These are phyloP conservation scores for Holcopasites calliopsidis DNA, from an alignment of 1,140 invertebrate genomes.

Conservation along the genomic window DNA sequence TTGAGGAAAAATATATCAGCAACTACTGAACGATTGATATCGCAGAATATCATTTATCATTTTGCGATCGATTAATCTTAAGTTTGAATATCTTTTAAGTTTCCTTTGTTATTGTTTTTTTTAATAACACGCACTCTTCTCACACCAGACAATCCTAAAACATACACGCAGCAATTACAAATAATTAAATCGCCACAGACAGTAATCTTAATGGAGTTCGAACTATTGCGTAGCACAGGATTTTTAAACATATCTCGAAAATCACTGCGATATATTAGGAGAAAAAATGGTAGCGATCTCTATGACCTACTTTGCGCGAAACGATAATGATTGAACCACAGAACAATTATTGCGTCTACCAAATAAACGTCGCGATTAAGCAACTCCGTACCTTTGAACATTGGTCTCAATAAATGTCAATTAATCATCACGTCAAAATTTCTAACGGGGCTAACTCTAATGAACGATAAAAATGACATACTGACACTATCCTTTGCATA, in stretches of 20 bases:
- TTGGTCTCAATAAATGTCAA: background rate
- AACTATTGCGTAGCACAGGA: background rate
- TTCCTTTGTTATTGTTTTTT: background rate
- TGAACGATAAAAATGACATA: slow-evolving; percentile 16
- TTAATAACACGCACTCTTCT: background rate
- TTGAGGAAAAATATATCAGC: background rate
- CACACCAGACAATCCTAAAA: background rate
- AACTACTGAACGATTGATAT: background rate
- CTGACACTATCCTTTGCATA: background rate
- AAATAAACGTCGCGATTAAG: too few species aligned
- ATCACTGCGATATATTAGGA: background rate
- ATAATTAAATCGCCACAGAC: background rate
- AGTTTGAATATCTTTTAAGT: too few species aligned
- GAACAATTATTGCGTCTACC: too few species aligned
- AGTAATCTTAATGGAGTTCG: background rate
- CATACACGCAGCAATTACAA: background rate
- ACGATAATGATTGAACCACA: too few species aligned
- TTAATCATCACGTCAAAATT: background rate
- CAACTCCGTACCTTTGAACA: background rate
- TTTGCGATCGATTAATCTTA: background rate
- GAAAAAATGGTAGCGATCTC: background rate
- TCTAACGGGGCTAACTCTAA: background rate
- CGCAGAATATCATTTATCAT: background rate
- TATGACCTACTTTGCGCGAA: background rate
- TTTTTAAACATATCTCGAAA: background rate